A percentile compares a stretch with the other conserved stretches of the same genome.
Evolutionary conservation across 2,888 invertebrate species (phyloP).

Genomic region (Drosophila borealis): DNA sequence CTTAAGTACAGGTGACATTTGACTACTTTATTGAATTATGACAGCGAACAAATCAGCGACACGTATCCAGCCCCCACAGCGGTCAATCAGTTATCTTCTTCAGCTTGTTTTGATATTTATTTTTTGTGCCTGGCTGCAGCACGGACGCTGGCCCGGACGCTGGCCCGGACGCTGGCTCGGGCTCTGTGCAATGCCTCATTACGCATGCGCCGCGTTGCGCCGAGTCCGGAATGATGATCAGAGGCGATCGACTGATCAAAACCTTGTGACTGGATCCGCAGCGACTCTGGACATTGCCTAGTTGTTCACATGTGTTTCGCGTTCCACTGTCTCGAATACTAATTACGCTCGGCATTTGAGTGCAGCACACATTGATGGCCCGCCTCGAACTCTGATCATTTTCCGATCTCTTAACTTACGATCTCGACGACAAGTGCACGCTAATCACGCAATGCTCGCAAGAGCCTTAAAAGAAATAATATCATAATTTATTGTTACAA

Average conservation of each 20-base stretch:
- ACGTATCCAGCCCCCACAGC: constrained; percentile 41
- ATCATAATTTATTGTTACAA: constrained; percentile 77
- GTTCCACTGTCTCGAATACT: constrained; percentile 82
- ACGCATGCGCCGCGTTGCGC: constrained; percentile 67
- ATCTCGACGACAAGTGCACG: constrained; percentile 68
- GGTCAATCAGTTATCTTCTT: constrained; percentile 33
- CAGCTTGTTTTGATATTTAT: neutral
- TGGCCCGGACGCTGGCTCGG: neutral
- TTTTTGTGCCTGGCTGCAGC: constrained; percentile 23
- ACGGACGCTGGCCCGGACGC: neutral
- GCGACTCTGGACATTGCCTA: constrained; percentile 32
- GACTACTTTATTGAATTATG: constrained; percentile 83
- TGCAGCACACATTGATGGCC: neutral
- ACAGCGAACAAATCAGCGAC: constrained; percentile 82
- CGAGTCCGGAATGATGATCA: constrained; percentile 28
- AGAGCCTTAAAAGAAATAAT: constrained; percentile 67
- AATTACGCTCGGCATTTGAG: constrained; percentile 63
- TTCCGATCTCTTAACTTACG: constrained; percentile 50
- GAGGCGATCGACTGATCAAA: constrained; percentile 19
- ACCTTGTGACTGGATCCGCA: constrained; percentile 12
- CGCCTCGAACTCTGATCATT: neutral
- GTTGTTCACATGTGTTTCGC: constrained; percentile 82
- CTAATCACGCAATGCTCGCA: constrained; percentile 54
- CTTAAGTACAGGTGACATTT: constrained; percentile 67
- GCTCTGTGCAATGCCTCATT: constrained; percentile 50